Conservation (phyloP, 2,888 invertebrate genomes). For the Platypus cylindrus region DNA sequence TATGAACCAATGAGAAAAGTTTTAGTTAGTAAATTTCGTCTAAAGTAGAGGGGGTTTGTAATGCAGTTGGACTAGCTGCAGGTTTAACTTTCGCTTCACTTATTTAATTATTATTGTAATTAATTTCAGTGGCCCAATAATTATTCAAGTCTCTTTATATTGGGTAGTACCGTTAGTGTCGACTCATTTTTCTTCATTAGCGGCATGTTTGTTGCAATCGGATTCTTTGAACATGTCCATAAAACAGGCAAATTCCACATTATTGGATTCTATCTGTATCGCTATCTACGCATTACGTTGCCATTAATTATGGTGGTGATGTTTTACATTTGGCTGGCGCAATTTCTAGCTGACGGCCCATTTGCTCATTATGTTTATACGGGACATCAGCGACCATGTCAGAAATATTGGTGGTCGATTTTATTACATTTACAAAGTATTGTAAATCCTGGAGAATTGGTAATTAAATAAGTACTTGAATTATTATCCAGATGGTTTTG, state of each 20-base stretch:
- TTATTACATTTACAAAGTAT: constrained; percentile 33
- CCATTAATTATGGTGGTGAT: constrained; percentile 35
- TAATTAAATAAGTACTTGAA: no score
- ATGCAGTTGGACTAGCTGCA: no score
- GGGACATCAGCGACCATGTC: constrained; percentile 23
- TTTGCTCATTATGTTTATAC: constrained; percentile 27
- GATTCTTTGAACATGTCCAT: constrained; percentile 28
- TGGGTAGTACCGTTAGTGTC: constrained; percentile 42
- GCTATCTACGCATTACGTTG: constrained; percentile 38
- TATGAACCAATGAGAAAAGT: no score
- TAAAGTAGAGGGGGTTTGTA: no score
- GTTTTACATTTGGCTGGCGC: constrained; percentile 33
- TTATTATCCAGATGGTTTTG: no score
- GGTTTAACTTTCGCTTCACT: no score
- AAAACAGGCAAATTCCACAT: constrained; percentile 29
- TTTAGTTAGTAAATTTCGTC: no score
- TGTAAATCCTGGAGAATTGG: constrained; percentile 20
- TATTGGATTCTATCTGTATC: constrained; percentile 31
- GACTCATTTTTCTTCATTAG: constrained; percentile 51
- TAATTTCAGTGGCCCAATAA: constrained; percentile 31
- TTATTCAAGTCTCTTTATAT: constrained; percentile 18
- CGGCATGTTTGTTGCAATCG: constrained; percentile 41
- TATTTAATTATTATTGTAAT: constrained; percentile 18
- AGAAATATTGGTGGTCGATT: constrained; percentile 31
- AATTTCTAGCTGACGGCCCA: constrained; percentile 36